Conservation (phyloP, 2,888 invertebrate species). For the Erebia epiphron region DNA sequence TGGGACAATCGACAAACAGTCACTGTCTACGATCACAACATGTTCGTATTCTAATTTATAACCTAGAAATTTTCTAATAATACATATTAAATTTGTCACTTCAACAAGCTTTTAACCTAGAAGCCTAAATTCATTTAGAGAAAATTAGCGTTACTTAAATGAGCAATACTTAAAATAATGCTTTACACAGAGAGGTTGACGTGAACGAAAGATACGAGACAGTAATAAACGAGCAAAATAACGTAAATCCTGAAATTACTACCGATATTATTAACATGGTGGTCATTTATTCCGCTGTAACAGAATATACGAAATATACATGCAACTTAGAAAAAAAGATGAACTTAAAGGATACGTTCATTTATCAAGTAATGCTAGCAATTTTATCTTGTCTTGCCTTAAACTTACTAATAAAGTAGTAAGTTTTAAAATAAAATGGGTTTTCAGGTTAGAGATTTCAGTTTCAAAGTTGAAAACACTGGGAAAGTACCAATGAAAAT, state of each 20-base stretch:
- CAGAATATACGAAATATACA: conserved; percentile 78
- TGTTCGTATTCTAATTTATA: conserved; percentile 46
- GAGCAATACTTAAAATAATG: conserved; percentile 1
- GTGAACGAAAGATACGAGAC: conserved; percentile 62
- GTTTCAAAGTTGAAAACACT: conserved; percentile 62
- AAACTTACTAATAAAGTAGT: not conserved
- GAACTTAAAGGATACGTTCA: conserved; percentile 79
- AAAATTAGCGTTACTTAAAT: not conserved
- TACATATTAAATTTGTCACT: not conserved
- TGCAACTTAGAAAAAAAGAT: conserved; percentile 68
- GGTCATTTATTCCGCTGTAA: conserved; percentile 74
- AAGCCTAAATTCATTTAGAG: not conserved
- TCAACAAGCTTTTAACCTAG: not conserved
- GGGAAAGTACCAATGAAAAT: conserved; percentile 72
- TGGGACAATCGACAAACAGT: conserved; percentile 75
- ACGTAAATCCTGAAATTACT: conserved; percentile 46
- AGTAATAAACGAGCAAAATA: conserved; percentile 56
- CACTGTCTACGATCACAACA: conserved; percentile 64
- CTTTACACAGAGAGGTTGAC: conserved; percentile 52
- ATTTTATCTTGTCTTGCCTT: not conserved
- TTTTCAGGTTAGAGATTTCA: conserved; percentile 60
- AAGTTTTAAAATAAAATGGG: not conserved
- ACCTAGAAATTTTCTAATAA: not conserved
- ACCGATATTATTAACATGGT: conserved; percentile 62
- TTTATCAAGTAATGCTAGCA: conserved; percentile 66